Evolutionary conservation across 2,113 vertebrate species (phyloP).

Genomic region (Callocephalon fimbriatum): DNA sequence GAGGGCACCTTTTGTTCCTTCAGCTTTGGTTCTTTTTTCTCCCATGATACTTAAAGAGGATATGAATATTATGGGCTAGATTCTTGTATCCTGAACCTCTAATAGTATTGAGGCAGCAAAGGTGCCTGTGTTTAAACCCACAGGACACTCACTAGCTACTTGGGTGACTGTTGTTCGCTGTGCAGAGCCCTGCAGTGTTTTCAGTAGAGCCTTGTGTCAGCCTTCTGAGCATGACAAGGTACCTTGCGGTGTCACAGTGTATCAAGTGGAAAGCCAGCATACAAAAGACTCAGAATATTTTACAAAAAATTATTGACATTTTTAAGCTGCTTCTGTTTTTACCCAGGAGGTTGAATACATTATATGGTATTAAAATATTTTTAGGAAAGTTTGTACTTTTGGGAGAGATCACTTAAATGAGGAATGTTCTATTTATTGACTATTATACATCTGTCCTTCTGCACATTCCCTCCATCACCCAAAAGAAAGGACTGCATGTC

Average conservation of each 20-base stretch:
- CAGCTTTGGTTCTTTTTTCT: not conserved
- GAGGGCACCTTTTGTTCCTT: not conserved
- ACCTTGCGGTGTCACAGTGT: conserved; percentile 58
- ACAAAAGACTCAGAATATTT: conserved; percentile 60
- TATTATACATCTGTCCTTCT: not conserved
- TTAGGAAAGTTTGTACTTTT: not conserved
- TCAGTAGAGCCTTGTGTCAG: conserved; percentile 39
- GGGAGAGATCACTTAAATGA: not conserved
- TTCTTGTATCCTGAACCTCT: not conserved
- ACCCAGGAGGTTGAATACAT: not conserved
- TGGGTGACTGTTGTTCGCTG: not conserved
- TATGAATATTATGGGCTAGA: not conserved
- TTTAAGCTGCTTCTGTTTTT: conserved; percentile 41
- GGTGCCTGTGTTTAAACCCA: not conserved
- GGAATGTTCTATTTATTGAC: not conserved
- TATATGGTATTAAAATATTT: not conserved
- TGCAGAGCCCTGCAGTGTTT: conserved; percentile 56
- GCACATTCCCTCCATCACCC: not conserved
- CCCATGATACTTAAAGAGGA: not conserved
- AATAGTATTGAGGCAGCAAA: not conserved
- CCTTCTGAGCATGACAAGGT: conserved; percentile 56
- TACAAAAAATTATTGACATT: conserved; percentile 53
- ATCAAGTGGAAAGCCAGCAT: conserved; percentile 60
- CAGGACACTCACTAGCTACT: not conserved
- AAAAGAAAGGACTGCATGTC: not conserved